These are phyloP conservation scores for Actias luna DNA, from an alignment of 2,888 invertebrate species.

Conservation along the genomic window DNA sequence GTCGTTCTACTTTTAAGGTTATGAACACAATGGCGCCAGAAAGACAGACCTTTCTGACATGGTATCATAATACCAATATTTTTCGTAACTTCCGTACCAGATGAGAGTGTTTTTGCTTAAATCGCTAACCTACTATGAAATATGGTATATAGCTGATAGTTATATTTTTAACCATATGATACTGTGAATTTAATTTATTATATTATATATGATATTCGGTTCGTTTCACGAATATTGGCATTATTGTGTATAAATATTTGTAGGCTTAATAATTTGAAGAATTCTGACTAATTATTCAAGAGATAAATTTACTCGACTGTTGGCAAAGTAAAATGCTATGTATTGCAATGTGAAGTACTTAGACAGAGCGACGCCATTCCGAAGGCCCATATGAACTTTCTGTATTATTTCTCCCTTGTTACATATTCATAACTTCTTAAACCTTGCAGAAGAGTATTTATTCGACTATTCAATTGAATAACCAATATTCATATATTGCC, in stretches of 20 bases:
- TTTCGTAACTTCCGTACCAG: background rate
- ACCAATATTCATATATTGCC: background rate
- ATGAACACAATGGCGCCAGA: conserved; percentile 26
- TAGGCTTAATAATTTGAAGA: background rate
- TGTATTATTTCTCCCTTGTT: conserved; percentile 14
- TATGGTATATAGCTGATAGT: conserved; percentile 11
- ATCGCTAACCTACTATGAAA: background rate
- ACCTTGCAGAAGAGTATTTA: background rate
- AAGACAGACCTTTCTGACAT: background rate
- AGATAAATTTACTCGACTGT: conserved; percentile 20
- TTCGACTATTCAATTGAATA: background rate
- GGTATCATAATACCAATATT: too few relatives aligned
- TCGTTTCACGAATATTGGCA: background rate
- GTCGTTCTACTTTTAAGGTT: conserved; percentile 1
- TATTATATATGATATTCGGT: background rate
- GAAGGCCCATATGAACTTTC: conserved; percentile 17
- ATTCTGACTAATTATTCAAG: background rate
- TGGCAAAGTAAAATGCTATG: conserved; percentile 32
- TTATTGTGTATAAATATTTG: too few relatives aligned
- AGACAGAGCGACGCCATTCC: conserved; percentile 35
- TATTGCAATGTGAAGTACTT: conserved; percentile 33
- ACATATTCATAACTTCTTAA: conserved; percentile 15
- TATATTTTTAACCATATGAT: background rate
- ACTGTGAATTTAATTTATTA: background rate
- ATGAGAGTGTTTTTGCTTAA: background rate